Evolutionary conservation across 1,140 invertebrate species (phyloP).

Genomic region (Caenorhabditis tropicalis): DNA sequence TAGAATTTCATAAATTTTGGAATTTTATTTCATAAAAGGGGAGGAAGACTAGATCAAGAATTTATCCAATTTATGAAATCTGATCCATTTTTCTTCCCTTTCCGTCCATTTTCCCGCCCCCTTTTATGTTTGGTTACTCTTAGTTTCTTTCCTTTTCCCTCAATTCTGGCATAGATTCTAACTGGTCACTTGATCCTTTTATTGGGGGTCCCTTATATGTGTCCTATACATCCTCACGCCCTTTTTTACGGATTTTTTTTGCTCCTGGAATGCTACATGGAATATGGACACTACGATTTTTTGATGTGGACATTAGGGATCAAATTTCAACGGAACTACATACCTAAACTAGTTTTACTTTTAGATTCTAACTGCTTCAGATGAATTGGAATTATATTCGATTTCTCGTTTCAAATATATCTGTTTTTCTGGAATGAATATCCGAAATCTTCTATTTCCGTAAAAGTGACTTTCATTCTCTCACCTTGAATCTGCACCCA

Average conservation of each 20-base stretch:
- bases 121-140: slow-evolving; percentile 11
- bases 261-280: too few species aligned
- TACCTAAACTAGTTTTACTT: too few species aligned
- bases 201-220: too few species aligned
- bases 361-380: too few species aligned
- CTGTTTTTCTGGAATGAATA: too few species aligned
- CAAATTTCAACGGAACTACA: neutral
- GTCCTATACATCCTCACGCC: neutral
- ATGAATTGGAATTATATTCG: too few species aligned
- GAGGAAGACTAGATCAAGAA: neutral
- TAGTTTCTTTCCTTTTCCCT: neutral
- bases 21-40: too few species aligned
- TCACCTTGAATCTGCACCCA: neutral
- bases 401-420: too few species aligned
- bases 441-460: too few species aligned
- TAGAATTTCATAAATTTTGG: too few species aligned
- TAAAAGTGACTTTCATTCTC: neutral
- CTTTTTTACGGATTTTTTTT: neutral
- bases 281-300: neutral
- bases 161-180: neutral
- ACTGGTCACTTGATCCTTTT: neutral
- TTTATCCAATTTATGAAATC: neutral
- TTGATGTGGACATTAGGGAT: neutral
- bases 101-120: neutral
- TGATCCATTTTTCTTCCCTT: neutral